Base-by-base conservation (phyloP, 2,113 vertebrate species). In the Puffinus mauretanicus region DNA sequence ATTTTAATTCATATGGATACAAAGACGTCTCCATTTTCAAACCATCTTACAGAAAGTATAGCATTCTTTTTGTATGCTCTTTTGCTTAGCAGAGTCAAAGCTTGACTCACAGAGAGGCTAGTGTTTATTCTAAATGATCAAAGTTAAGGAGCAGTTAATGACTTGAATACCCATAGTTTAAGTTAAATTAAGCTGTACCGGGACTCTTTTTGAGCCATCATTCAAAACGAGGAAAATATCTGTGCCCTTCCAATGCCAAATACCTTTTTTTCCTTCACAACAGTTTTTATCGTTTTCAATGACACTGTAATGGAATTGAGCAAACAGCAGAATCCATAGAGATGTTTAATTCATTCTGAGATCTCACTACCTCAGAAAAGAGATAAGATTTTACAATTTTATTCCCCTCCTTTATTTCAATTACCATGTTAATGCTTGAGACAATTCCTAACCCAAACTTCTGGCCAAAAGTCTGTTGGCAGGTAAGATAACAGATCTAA, bases 341-440 rank as follows among this genome's bases (percentile, higher is more conserved):
- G 78, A 78, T 88, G 54, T 90, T 89, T 77, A 84, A 91, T 75
- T 93, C 55, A 85, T 65, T 66, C 46, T 40, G 22, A 94, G 52
- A 94, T 51, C 64, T 70, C 25, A 75, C 30, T 15, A 76, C 52
- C 70, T 89, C 86, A 84, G 79, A 82, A 84, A 76, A 87, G 55
- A 88, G 65, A 38, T 52, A 79, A 92, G 55, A 79, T 60, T 88
- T 94, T 79, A 91, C 44, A 73, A 69, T 90, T 93, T 54, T 81
- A 95, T 88, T 82, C 70, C 13, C 52, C 29, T 80, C 36, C 36
- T 90, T 94, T 87, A 78, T 95, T 95, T 92, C 89, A 90, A 70
- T 80, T 79, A 87, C 42, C 67, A 34, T 71, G n/a, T 66, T 89
- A 82, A 77, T 81, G 20, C 64, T 69, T 57, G 60, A 96, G 67